Percentiles rank a stretch among this genome's conserved stretches.
These are phyloP conservation scores for Erebia ligea DNA, from an alignment of 2,888 invertebrate species.

Conservation along the genomic window DNA sequence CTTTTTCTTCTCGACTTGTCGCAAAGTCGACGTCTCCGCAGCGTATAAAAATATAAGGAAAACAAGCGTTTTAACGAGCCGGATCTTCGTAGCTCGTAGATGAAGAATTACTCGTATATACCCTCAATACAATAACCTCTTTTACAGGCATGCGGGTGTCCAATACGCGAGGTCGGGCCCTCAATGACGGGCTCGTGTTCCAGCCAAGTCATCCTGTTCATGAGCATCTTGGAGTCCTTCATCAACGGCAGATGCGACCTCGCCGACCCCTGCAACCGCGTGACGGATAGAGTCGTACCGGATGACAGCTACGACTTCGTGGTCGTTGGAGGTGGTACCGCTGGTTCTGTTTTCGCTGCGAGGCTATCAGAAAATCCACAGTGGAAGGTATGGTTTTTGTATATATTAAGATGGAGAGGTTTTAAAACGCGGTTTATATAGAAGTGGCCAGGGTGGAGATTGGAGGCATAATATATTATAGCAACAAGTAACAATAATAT, in stretches of 20 bases:
- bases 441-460: neutral
- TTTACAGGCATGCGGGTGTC: constrained; percentile 79
- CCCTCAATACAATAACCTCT: no score
- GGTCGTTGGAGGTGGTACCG: constrained; percentile 86
- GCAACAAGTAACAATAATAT: no score
- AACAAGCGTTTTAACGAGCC: no score
- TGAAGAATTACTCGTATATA: no score
- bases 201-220: constrained; percentile 85
- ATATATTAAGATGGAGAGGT: no score
- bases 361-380: constrained; percentile 85
- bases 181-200: constrained; percentile 83
- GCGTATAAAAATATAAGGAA: no score
- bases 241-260: constrained; percentile 83
- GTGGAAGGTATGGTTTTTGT: constrained; percentile 77
- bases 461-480: no score
- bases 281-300: constrained; percentile 63
- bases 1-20: no score
- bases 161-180: constrained; percentile 81
- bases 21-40: no score
- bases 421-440: neutral
- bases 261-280: constrained; percentile 84
- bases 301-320: constrained; percentile 86
- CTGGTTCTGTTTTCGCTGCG: constrained; percentile 85
- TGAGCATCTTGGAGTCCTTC: constrained; percentile 85
- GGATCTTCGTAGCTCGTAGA: no score